Evolutionary conservation across 2,113 vertebrate genomes (phyloP).

Genomic region (Cyprinodon tularosa): DNA sequence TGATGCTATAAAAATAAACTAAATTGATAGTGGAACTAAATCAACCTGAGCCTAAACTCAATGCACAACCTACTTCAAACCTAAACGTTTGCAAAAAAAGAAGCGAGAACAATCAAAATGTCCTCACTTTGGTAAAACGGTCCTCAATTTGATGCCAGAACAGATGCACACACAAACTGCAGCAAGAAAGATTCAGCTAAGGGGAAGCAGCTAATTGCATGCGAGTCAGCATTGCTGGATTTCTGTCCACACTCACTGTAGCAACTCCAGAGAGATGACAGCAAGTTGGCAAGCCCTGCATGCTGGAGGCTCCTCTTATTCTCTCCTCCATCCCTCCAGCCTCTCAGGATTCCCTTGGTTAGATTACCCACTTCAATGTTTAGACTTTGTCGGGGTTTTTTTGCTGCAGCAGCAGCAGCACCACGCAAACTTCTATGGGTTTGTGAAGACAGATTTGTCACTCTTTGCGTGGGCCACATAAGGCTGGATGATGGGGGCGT

Average conservation of each 20-base stretch:
- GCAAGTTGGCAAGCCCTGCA: conserved; percentile 72
- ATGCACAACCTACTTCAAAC: too few species aligned
- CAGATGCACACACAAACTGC: conserved; percentile 20
- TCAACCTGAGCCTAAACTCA: too few species aligned
- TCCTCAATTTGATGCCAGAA: too few species aligned
- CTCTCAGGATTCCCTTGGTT: conserved; percentile 72
- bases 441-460: not conserved
- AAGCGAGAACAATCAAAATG: not conserved
- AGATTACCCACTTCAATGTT: conserved; percentile 61
- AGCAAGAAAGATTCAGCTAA: conserved; percentile 29
- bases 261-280: conserved; percentile 74
- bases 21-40: too few species aligned
- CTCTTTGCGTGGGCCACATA: conserved; percentile 1
- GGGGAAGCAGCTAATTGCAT: conserved; percentile 65
- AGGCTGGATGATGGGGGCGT: conserved; percentile 33
- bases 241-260: conserved; percentile 59
- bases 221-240: conserved; percentile 60
- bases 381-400: conserved; percentile 46
- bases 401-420: conserved; percentile 16
- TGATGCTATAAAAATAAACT: too few species aligned
- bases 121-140: too few species aligned
- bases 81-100: too few species aligned
- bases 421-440: conserved; percentile 25
- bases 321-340: conserved; percentile 54
- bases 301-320: conserved; percentile 61